phyloP scores from a whole-genome alignment of 1,140 invertebrate genomes.

The Ridgeia piscesae region DNA sequence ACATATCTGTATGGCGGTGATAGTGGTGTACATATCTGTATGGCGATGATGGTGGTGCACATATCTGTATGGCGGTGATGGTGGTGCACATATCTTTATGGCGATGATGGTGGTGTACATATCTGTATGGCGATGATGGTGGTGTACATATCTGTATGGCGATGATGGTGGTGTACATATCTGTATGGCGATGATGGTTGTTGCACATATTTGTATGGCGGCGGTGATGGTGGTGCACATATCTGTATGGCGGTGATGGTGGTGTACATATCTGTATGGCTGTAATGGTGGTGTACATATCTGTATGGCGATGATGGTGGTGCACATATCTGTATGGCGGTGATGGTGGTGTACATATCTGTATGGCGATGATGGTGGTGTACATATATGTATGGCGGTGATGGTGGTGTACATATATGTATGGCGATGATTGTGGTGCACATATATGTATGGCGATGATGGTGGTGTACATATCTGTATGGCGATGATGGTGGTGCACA shows the following conservation, averaged over 20 bases:
- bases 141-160: not conserved
- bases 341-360: not conserved
- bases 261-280: not conserved
- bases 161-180: not conserved
- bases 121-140: not conserved
- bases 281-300: not conserved
- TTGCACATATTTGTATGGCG: not conserved
- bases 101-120: not conserved
- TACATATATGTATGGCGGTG: not conserved
- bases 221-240: not conserved
- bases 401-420: not conserved
- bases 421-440: not conserved
- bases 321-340: not conserved
- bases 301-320: not conserved
- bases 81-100: not conserved
- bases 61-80: not conserved
- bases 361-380: not conserved
- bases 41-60: not conserved
- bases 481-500: not conserved
- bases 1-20: not conserved
- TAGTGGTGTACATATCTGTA: not conserved
- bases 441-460: not conserved
- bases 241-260: not conserved
- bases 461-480: not conserved
- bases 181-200: not conserved